These are phyloP conservation scores for Gambusia yucatana DNA, from an alignment of 2,797 vertebrate species.

Conservation along the genomic window DNA sequence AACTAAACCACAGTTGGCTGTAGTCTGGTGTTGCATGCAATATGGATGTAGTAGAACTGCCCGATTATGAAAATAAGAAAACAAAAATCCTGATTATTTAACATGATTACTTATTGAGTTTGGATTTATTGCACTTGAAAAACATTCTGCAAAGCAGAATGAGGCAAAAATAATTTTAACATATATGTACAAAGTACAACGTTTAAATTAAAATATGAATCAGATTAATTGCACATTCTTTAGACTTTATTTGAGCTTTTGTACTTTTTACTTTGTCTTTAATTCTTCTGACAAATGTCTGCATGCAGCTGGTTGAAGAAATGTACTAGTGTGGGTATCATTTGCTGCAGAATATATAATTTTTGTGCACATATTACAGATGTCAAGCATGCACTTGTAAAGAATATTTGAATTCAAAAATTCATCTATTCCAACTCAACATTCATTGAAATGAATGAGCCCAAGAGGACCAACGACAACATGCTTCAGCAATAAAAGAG, in stretches of 20 bases:
- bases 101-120: background rate
- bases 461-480: background rate
- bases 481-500: background rate
- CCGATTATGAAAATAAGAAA: background rate
- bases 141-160: background rate
- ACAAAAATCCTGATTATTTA: background rate
- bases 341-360: background rate
- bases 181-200: background rate
- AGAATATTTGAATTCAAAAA: background rate
- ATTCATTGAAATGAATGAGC: background rate
- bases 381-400: background rate
- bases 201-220: background rate
- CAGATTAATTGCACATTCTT: slow-evolving; percentile 1
- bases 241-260: background rate
- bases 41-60: background rate
- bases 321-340: background rate
- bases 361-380: background rate
- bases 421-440: background rate
- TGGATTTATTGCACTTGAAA: background rate
- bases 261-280: background rate
- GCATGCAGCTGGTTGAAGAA: slow-evolving; percentile 4
- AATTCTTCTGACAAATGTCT: background rate
- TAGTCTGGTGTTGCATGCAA: slow-evolving; percentile 4
- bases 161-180: background rate
- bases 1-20: slow-evolving; percentile 1